Base-by-base conservation (phyloP, 2,888 invertebrate genomes). In the Cephus spinipes region DNA sequence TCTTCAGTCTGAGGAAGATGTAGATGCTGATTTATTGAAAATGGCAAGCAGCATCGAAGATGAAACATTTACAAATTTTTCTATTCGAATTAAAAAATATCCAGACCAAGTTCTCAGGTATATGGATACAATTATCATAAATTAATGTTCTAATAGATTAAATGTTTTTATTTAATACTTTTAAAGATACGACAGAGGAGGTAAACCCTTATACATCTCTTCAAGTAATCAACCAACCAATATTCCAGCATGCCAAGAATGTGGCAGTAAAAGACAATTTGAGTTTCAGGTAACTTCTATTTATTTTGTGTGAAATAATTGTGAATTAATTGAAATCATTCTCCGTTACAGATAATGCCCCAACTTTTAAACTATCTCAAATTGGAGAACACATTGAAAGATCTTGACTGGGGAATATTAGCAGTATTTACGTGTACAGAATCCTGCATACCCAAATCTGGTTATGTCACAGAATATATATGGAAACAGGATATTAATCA, bases 401-500 rank as follows among this genome's bases (percentile, higher is more conserved):
- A 93, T 86, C 92, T 98, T 74, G 99, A 99, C 92, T 99, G 98
- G 97, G 99, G 98, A 33, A 94, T 97, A 31, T 91, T 99, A 76
- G 94, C 94, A 74, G 92, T 99, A 34, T 99, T 96, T 91, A 97
- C 98, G 0, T 99, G 99, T 90, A 93, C 94, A 88, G 92, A 93
- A 31, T 97, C 96, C 91, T 99, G 98, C 89, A 90, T 90, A 80
- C 86, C 92, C 79, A 94, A 94, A 23, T 92, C 92, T 12, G 94
- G 93, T 12, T 99, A 99, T 91, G 94, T 94, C 82, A 91, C 92
- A 82, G 98, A 98, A 92, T 95, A 94, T 92, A 89, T 97, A 79
- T 95, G 96, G 92, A 98, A 97, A 92, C 98, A 98, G 92, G 97
- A 98, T 92, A 94, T 96, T 85, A 86, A 90, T 55, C 79, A 91